A percentile compares a stretch with the other conserved stretches of the same genome.
phyloP scores from a whole-genome alignment of 2,888 invertebrate genomes.

The Philaethria dido region DNA sequence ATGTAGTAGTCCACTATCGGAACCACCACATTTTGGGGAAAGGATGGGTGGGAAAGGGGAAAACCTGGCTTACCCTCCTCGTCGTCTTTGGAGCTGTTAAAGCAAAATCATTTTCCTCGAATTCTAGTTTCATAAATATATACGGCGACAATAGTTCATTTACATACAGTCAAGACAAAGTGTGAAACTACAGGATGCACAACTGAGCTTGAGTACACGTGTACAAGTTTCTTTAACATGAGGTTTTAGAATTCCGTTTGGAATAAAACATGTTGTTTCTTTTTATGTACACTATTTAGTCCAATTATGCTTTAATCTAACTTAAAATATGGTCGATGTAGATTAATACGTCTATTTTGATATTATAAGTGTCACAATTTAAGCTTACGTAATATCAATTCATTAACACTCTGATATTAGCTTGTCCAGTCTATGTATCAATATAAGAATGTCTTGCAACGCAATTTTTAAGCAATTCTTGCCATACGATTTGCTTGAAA shows the following conservation, averaged over 20 bases:
- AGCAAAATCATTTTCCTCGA: constrained; percentile 26
- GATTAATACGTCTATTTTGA: no score
- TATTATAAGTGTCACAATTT: no score
- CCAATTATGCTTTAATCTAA: background rate
- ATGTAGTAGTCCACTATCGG: no score
- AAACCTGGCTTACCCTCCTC: background rate
- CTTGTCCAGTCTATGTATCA: no score
- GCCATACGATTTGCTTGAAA: no score
- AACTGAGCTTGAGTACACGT: constrained; percentile 38
- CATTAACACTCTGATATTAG: no score
- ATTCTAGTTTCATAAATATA: constrained; percentile 37
- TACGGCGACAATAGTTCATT: constrained; percentile 45
- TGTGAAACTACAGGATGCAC: constrained; percentile 39
- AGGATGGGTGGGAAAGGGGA: no score
- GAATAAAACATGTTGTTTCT: constrained; percentile 22
- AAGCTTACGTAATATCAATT: no score
- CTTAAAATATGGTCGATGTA: background rate
- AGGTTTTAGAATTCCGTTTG: constrained; percentile 15
- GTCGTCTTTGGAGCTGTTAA: background rate
- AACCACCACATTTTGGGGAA: no score
- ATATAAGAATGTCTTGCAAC: no score
- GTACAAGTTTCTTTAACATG: constrained; percentile 30
- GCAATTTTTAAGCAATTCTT: no score
- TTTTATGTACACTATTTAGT: background rate
- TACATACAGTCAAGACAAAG: constrained; percentile 50